Percentiles rank a stretch among this genome's conserved stretches.
Conservation (phyloP, 2,888 invertebrate genomes). For the Sphinx pinastri region DNA sequence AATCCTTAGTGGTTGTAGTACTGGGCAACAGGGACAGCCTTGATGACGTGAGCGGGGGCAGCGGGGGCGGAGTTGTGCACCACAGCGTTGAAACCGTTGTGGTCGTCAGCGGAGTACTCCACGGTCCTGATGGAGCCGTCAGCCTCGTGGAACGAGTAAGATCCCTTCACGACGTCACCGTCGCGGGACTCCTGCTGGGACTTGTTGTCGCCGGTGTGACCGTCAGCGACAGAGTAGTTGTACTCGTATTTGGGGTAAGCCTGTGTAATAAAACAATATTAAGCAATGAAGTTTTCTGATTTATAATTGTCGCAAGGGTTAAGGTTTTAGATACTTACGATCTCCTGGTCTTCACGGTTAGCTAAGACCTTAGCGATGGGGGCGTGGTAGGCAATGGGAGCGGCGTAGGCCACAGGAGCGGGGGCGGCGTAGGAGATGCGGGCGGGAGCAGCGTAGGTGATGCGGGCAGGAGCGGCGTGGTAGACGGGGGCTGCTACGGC, state of each 20-base stretch:
- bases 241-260: conserved; percentile 70
- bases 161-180: conserved; percentile 77
- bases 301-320: neutral
- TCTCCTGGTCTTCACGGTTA: conserved; percentile 41
- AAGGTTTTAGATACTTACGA: conserved; percentile 28
- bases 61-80: conserved; percentile 61
- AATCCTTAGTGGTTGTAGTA: conserved; percentile 54
- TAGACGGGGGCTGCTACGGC: conserved; percentile 33
- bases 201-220: conserved; percentile 80
- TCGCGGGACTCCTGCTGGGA: conserved; percentile 74
- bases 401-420: conserved; percentile 41
- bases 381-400: conserved; percentile 45
- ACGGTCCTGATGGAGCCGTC: conserved; percentile 78
- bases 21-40: conserved; percentile 45
- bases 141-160: conserved; percentile 75
- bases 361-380: conserved; percentile 48
- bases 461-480: conserved; percentile 37
- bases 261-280: conserved; percentile 36
- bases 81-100: conserved; percentile 69
- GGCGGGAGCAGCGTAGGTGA: conserved; percentile 38
- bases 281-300: neutral
- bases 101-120: conserved; percentile 74
- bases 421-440: conserved; percentile 46
- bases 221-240: conserved; percentile 79
- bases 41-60: conserved; percentile 41